Base-by-base conservation (phyloP, 2,797 vertebrate genomes). In the Gambelia wislizenii region DNA sequence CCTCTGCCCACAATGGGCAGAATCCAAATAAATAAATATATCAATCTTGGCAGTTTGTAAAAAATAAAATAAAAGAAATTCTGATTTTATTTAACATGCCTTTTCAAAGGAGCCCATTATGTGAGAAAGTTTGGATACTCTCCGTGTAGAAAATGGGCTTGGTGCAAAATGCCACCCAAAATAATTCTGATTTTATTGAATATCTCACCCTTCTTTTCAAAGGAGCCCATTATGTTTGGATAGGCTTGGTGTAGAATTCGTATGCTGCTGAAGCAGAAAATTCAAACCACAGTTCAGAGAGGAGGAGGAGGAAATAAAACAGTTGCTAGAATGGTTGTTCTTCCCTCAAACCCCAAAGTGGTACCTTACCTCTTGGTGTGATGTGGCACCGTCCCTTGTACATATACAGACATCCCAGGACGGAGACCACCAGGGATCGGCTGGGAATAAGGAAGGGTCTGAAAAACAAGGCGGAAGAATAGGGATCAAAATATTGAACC, bases 391-490 rank as follows among this genome's bases (percentile, higher is more conserved):
- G 86, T 86, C 30, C 98, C 98, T 93, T 98, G 98, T 85, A 98
- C 96, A 87, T 97, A 98, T 59, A 98, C 36, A 2, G 97, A 97
- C 92, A 95, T 94, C 0, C 98, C 98, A 0, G 94, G 49, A 8
- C 96, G 97, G 88, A 98, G 96, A 0, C 98, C 98, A 0, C 98
- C 98, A 2, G 94, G 87, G 83, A 98, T 97, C 12, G 97, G 96
- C 16, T 96, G 94, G 18, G 95, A 56, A 85, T 98, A 98, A 1
- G 98, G 98, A 88, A 98, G 96, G 0, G 61, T 87, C 98, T 98
- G 96, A 0, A 89, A 59, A 89, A 39, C 1, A 49, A 59, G 44
- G 4, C 0, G 20, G 44, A 30, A 52, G 88, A 52, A 16, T 7
- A 61, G 14, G 8, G 20, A 16, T 47, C 59, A 67, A 61, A 56